Base-by-base conservation (phyloP, 2,113 vertebrate genomes). In the Petromus typicus region DNA sequence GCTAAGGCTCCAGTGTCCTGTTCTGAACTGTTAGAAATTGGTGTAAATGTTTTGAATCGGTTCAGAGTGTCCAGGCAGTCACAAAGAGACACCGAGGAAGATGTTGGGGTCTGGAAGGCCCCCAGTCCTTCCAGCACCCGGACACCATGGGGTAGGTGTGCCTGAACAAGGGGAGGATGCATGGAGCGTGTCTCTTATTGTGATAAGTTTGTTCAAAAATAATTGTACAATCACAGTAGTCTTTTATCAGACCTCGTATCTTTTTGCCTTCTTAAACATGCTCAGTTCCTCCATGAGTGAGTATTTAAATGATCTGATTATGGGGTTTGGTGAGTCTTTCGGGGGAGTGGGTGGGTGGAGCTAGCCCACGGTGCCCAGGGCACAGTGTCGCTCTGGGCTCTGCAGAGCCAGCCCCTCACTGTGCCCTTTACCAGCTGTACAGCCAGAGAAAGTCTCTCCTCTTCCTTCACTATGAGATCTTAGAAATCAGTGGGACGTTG, bases 281-380 rank as follows among this genome's bases (percentile, higher is more conserved):
- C 34, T 43, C 7, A 7, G 30, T 37, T 66, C 34, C 59, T 32
- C 3, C 5, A 11, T 30, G 48, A 54, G 12, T n/a, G 32, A 22
- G 18, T 30, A 22, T 48, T 2, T 5, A 2, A 7, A 17, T 34
- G 69, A 22, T 63, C 40, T 56, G 10, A 48, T 45, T 23, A 9
- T 2, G 8, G n/a, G 12, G 0, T 59, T 43, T 59, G 25, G 1
- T 4, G 48, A 1, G 23, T 1, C 18, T 56, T 43, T 43, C 2
- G 0, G 37, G 2, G 7, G 30, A 25, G 11, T 1, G 20, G n/a
- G n/a, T 1, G 0, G 0, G 22, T 1, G 5, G 45, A 34, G 9
- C 14, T n/a, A 30, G 37, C 13, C 30, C 23, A 0, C 1, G 7
- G 17, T 20, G 5, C 6, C 22, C 16, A 20, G 59, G 51, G 43